Evolutionary conservation across 2,888 invertebrate genomes (phyloP).

Genomic region (Pristionchus japonicus): DNA sequence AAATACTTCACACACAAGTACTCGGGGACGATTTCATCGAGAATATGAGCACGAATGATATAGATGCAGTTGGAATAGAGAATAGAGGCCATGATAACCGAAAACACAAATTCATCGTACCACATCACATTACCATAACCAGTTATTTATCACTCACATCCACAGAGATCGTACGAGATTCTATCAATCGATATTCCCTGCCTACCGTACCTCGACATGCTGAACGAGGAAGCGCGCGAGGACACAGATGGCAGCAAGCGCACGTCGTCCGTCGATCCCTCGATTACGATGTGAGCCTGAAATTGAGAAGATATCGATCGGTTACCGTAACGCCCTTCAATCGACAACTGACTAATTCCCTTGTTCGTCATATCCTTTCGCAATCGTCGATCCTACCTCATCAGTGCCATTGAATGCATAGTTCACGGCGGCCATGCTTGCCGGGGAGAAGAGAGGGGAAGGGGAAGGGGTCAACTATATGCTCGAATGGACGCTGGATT

Average conservation of each 20-base stretch:
- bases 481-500: background rate
- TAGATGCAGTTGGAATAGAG: background rate
- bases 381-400: background rate
- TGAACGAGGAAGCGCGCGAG: constrained; percentile 61
- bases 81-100: background rate
- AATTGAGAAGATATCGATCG: background rate
- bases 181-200: background rate
- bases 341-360: background rate
- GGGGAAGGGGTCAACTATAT: background rate
- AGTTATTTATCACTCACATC: background rate
- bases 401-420: constrained; percentile 5
- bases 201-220: constrained; percentile 62
- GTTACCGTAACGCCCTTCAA: background rate
- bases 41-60: background rate
- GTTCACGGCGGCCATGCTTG: constrained; percentile 5
- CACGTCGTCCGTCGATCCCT: constrained; percentile 71
- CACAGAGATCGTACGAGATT: constrained; percentile 30
- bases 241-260: constrained; percentile 69
- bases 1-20: constrained; percentile 4
- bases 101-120: background rate
- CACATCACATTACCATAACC: background rate
- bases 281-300: constrained; percentile 57
- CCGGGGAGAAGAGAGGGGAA: background rate
- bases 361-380: background rate
- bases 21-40: background rate